Conservation (phyloP, 2,888 invertebrate species). For the Euzophera pinguis region DNA sequence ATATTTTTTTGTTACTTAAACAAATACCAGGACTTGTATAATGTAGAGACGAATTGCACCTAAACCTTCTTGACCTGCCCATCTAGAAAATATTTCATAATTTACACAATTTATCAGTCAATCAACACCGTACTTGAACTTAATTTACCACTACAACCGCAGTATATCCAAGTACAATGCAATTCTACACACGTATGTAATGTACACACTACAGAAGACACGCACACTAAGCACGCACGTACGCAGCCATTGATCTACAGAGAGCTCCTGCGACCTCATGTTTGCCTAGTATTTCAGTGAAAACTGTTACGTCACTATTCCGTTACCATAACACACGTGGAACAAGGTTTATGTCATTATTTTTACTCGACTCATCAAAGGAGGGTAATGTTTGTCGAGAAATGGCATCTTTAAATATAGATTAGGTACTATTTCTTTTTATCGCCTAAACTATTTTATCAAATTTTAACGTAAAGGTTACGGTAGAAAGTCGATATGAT, state of each 20-base stretch:
- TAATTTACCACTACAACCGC: too few relatives aligned
- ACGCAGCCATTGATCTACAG: neutral
- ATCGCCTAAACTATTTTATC: neutral
- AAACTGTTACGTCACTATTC: slow-evolving; percentile 54
- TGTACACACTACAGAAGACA: neutral
- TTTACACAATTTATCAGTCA: too few relatives aligned
- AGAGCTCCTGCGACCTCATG: slow-evolving; percentile 31
- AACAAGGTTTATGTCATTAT: neutral
- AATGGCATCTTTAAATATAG: too few relatives aligned
- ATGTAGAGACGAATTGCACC: too few relatives aligned
- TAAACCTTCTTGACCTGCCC: too few relatives aligned
- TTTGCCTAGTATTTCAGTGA: slow-evolving; percentile 45
- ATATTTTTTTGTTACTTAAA: neutral
- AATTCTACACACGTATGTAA: neutral
- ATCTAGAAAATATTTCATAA: too few relatives aligned
- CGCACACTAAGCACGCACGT: neutral
- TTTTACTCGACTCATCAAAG: neutral
- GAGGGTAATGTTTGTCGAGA: neutral
- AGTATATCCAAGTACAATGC: neutral
- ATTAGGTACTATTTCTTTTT: too few relatives aligned
- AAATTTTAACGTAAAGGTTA: too few relatives aligned
- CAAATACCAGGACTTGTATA: too few relatives aligned
- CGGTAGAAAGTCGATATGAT: too few relatives aligned
- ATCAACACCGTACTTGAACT: too few relatives aligned
- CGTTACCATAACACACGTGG: slow-evolving; percentile 22